Percentiles rank a stretch among this genome's conserved stretches.
Evolutionary conservation across 2,113 vertebrate species (phyloP).

Genomic region (Nyctibius bracteatus): DNA sequence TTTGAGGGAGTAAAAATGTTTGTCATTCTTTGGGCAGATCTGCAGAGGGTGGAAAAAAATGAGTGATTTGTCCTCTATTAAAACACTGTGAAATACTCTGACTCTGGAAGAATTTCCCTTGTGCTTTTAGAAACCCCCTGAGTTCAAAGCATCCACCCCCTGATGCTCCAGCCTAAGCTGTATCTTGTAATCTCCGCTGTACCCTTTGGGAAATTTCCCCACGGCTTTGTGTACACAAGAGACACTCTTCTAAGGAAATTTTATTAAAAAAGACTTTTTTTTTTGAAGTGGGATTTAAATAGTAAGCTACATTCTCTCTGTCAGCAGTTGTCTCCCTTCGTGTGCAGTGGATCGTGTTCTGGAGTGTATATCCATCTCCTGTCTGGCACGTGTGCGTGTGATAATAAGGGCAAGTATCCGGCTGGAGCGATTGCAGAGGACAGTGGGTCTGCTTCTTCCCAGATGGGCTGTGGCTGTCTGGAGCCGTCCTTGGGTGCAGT

Average conservation of each 20-base stretch:
- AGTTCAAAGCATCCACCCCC: constrained; percentile 50
- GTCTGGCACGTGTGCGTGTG: neutral
- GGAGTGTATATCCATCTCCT: neutral
- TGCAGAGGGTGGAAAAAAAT: neutral
- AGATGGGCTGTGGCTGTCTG: neutral
- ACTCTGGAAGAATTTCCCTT: constrained; percentile 20
- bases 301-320: neutral
- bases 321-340: neutral
- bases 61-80: constrained; percentile 45
- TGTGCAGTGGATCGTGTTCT: neutral
- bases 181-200: constrained; percentile 36
- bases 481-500: accelerated
- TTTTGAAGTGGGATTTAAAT: constrained; percentile 5
- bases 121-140: constrained; percentile 39
- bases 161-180: constrained; percentile 35
- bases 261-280: constrained; percentile 47
- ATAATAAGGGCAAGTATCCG: neutral
- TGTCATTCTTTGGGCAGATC: constrained; percentile 27
- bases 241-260: constrained; percentile 31
- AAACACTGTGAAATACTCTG: neutral
- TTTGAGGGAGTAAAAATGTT: constrained; percentile 24
- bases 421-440: neutral
- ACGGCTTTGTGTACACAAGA: constrained; percentile 56
- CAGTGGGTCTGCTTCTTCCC: neutral
- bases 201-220: constrained; percentile 61